A percentile compares a stretch with the other conserved stretches of the same genome.
Conservation (phyloP, 2,113 vertebrate species). For the Saimiri boliviensis region DNA sequence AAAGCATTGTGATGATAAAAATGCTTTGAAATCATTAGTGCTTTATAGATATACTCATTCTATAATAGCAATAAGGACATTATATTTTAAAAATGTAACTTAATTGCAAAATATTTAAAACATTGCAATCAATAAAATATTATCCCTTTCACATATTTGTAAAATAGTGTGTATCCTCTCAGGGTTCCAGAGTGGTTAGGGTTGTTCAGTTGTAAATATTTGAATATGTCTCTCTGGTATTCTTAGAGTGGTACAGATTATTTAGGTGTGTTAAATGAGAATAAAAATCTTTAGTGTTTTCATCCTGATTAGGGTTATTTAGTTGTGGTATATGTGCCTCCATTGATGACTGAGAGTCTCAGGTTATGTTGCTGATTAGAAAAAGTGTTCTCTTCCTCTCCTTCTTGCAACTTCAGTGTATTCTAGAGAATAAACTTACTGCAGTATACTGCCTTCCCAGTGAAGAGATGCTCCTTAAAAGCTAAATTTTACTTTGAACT, state of each 20-base stretch:
- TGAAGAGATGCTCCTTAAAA: not conserved
- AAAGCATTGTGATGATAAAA: not conserved
- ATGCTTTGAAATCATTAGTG: not conserved
- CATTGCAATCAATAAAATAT: not conserved
- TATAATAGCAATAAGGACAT: not conserved
- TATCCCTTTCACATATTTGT: not conserved
- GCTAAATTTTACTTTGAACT: not conserved
- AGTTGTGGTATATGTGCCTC: not conserved
- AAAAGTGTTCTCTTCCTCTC: not conserved
- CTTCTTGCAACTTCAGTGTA: not conserved
- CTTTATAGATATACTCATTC: not conserved
- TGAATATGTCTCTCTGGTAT: not conserved
- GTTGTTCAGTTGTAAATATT: not conserved
- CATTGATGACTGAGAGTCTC: not conserved
- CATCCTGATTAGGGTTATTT: not conserved
- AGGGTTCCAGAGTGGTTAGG: not conserved
- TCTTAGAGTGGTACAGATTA: not conserved
- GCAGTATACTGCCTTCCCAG: not conserved
- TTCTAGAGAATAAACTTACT: not conserved
- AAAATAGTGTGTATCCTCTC: not conserved
- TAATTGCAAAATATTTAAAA: conserved; percentile 6
- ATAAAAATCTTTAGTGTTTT: not conserved
- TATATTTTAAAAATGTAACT: not conserved
- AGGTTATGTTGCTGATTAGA: not conserved
- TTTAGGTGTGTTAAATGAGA: not conserved